A percentile compares a stretch with the other conserved stretches of the same genome.
These are phyloP conservation scores for Cydia strobilella DNA, from an alignment of 1,140 invertebrate genomes.

Conservation along the genomic window DNA sequence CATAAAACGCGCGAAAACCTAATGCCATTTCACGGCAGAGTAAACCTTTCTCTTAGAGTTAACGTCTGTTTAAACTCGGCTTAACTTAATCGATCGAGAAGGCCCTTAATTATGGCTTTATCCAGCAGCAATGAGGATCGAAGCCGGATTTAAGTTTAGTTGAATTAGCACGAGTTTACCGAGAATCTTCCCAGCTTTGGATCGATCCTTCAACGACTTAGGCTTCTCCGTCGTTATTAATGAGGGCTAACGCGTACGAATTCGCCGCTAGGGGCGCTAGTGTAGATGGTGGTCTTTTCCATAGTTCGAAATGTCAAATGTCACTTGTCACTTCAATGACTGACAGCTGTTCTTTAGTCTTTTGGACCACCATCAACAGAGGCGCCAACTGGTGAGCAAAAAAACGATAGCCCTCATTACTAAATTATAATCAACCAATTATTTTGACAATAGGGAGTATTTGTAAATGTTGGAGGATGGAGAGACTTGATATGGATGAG, in stretches of 20 bases:
- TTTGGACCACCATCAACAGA: no score
- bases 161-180: slow-evolving; percentile 42
- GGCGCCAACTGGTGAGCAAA: no score
- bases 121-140: slow-evolving; percentile 69
- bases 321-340: no score
- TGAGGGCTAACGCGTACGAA: no score
- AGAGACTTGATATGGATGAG: no score
- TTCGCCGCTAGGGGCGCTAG: no score
- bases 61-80: slow-evolving; percentile 79
- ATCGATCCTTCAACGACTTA: background rate
- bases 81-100: slow-evolving; percentile 79
- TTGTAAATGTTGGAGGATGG: no score
- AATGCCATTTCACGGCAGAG: slow-evolving; percentile 77
- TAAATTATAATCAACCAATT: background rate
- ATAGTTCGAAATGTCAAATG: no score
- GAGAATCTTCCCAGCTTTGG: background rate
- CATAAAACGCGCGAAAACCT: slow-evolving; percentile 78
- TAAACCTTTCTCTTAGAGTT: slow-evolving; percentile 77
- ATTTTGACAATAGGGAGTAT: no score
- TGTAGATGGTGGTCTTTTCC: no score
- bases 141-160: slow-evolving; percentile 62
- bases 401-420: no score
- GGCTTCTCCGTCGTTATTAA: background rate
- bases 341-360: no score
- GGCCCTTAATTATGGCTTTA: slow-evolving; percentile 78